A percentile compares a stretch with the other conserved stretches of the same genome.
Evolutionary conservation across 2,888 invertebrate species (phyloP).

Genomic region (Strigamia transsilvanica): DNA sequence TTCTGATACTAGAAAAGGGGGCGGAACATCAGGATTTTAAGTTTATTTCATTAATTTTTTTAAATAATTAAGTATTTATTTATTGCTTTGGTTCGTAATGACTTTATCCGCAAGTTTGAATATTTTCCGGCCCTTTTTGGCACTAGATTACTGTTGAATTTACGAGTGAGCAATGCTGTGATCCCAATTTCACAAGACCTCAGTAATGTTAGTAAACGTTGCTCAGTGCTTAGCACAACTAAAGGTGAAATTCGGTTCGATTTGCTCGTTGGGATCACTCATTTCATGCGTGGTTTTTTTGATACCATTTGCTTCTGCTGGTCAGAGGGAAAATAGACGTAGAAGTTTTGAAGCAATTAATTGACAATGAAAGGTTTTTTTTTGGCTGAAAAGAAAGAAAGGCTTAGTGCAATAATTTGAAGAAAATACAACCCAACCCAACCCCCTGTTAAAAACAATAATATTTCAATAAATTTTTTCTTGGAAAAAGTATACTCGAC

Average conservation of each 20-base stretch:
- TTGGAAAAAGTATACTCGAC: not conserved
- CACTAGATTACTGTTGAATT: not conserved
- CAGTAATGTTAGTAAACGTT: too few relatives aligned
- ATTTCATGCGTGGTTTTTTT: not conserved
- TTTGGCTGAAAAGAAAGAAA: not conserved
- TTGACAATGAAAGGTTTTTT: not conserved
- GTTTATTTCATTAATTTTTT: not conserved
- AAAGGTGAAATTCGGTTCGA: too few relatives aligned
- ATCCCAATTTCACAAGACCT: not conserved
- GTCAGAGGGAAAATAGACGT: slow-evolving; percentile 1
- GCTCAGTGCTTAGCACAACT: too few relatives aligned
- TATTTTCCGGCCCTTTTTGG: not conserved
- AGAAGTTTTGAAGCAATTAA: not conserved
- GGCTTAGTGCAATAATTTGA: slow-evolving; percentile 8
- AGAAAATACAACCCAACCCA: not conserved
- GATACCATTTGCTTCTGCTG: slow-evolving; percentile 3
- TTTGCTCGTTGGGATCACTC: not conserved
- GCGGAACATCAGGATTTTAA: slow-evolving; percentile 56
- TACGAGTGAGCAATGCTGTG: not conserved
- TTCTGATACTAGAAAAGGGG: slow-evolving; percentile 56
- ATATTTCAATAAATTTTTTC: not conserved
- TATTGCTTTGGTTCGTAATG: too few relatives aligned
- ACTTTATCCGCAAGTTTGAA: too few relatives aligned
- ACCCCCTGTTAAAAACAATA: not conserved
- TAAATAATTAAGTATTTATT: too few relatives aligned